Evolutionary conservation across 2,113 vertebrate genomes (phyloP), one percentile per base, ranked within the genome.

Genomic region (Corydoras sp.): DNA sequence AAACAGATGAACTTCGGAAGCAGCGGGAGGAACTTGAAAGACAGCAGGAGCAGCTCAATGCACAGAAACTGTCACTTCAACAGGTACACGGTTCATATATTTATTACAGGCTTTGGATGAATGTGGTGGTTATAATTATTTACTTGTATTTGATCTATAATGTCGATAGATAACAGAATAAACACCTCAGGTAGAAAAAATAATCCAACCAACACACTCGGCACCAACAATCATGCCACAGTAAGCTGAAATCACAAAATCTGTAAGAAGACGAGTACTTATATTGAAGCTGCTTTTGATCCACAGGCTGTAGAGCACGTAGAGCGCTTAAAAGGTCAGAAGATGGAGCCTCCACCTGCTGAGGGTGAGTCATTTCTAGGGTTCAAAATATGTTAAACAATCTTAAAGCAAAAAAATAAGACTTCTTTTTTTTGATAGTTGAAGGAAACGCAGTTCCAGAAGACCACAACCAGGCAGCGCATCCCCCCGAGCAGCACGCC

Each of bases 31-130:
- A 98, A 63, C 86, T 99, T 62, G 89, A 96, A 70, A 88, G 84
- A 64, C 94, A 98, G 69, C 95, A 99, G 0, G 90, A 95, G 69
- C 92, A 94, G 73, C 92, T 98, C 11, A 92, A 98, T 75, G 92
- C 92, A 56, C 95, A 97, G 87, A 98, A 95, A 81, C 77, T 90
- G 3, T 93, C 98, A 75, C 86, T 96, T 51, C 92, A 97, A 54
- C 93, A 98, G 92, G 96, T 98, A 81, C 35, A 8, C 35, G 2
- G 35, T 43, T 8, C 4, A 24, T 24, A 24, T 2, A 24, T 24
- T 24, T 24, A 24, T 24, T 24, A 24, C 18, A 24, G 18, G 18
- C 18, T 24, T 24, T 24, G 18, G 18, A 24, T 24, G 18, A 24
- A 24, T 24, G 18, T 24, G 18, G 18, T 24, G 18, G 18, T 24